Base-by-base conservation (phyloP, 2,888 invertebrate genomes). In the Platypus cylindrus region DNA sequence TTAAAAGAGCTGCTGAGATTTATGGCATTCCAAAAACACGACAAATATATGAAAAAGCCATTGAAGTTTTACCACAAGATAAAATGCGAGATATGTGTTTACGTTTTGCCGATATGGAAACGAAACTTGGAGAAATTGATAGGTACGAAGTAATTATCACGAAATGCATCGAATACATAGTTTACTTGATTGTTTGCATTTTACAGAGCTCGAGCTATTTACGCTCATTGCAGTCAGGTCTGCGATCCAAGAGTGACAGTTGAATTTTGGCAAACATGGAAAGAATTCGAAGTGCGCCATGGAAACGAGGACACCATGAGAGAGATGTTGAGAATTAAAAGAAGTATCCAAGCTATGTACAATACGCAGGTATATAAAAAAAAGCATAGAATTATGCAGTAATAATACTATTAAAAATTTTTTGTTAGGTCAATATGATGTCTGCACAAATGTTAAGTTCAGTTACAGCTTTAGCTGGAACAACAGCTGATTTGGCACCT, bases 271-370 rank as follows among this genome's bases (percentile, higher is more conserved):
- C 86, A 90, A 56, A 86, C 87, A 1, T 99, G 98, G 98, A 94
- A 95, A 60, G 94, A 97, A 54, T 99, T 99, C 66, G 98, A 99
- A 67, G 89, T 97, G 12, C 76, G 89, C 30, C 97, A 98, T 63
- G 98, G 98, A 11, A 99, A 98, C 64, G 97, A 98, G 62, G 98
- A 99, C 56, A 99, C 98, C 1, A 91, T 99, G 77, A 71, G 95
- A 28, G 97, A 98, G 67, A 95, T 98, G 95, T 66, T 99, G 49
- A 72, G 97, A 52, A 94, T 98, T 44, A 94, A 95, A 65, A 75
- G 97, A 49, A 93, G 93, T 54, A 89, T 98, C 1, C 94, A 95
- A 65, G 97, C 97, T 3, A 87, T 87, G 52, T 99, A 91, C 60
- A 98, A 97, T 60, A 97, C 95, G 1, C 94, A 97, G 68, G 48